Evolutionary conservation across 2,113 vertebrate species (phyloP), one percentile per base, ranked within the genome.

Genomic region (Aix galericulata): DNA sequence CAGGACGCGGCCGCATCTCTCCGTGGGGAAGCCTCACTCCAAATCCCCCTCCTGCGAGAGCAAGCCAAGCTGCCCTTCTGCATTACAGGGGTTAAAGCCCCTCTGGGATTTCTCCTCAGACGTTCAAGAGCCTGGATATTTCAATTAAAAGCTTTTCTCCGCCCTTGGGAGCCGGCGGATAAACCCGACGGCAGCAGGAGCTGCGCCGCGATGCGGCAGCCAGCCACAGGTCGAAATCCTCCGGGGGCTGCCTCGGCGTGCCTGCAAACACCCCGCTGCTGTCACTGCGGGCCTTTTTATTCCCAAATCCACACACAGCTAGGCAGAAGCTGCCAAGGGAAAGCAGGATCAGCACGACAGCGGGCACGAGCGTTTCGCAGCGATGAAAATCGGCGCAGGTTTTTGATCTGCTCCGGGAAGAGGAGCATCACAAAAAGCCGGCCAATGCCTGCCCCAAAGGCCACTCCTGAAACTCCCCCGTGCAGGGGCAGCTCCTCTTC

Each of bases 1-100:
- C 50, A 52, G 13, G 50, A 52, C 3, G 50, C 7, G 23, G 32
- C 36, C 48, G 22, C 29, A 3, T 55, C 42, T 44, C 23, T 77
- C 72, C 29, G 8, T 0, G 2, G 17, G 59, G 48, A 91, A 94
- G 69, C 52, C 34, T 4, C 22, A 31, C 26, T 63, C 56, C n/a
- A 60, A 86, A 74, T 22, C 11, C 12, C 38, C 5, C 4, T 82
- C 34, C 40, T 44, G 32, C 55, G 72, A 31, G 0, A 4, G 26
- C 0, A 3, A 78, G 27, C 48, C 63, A 34, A 0, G 0, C 22
- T 63, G 17, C 26, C 17, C 15, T 63, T 34, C 68, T 82, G 12
- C 69, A 38, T 82, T 29, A 23, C 52, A 8, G 2, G 2, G 22
- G 17, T 64, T 79, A 79, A 75, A 82, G 56, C 46, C 46, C 56